Evolutionary conservation across 2,888 invertebrate species (phyloP), one percentile per base, ranked within the genome.

Genomic region (Caenorhabditis zanzibari): DNA sequence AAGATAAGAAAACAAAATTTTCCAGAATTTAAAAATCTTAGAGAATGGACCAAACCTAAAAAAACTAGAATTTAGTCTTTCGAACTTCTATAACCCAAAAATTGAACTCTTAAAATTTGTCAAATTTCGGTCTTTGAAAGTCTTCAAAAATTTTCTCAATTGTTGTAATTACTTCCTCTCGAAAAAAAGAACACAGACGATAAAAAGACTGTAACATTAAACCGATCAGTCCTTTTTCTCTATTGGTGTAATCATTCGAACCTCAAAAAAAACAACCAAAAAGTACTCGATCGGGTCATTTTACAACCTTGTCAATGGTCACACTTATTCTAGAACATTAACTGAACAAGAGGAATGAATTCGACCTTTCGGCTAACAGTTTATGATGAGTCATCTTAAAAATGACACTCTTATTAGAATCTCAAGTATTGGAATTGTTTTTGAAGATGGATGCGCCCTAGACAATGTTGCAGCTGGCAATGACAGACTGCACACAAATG

Each of bases 171-270:
- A 47, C 47, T n/a, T 47, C 47, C 19, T 9, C 24, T 26, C 3
- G 14, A 54, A 2, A 54, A 54, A 54, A 22, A 41, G 38, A 41
- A 61, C 28, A 24, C 19, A 19, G 49, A 19, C 49, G 28, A 16
- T 2, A 28, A 41, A 61, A 24, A 61, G 19, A 38, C 6, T 41
- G 41, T 61, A 61, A 59, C n/a, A 59, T n/a, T 38, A 32, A 59
- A 59, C 16, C 38, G 38, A 61, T 38, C 24, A 35, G 19, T 24
- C 9, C 3, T 24, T 38, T 12, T 26, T 12, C n/a, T 59, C 58
- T 72, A 32, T 49, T 32, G 14, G 71, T 72, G 71, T 61, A 73
- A 63, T 73, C 63, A 73, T 24, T 24, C 54, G 16, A 49, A 61
- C 49, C 47, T 35, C 10, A 12, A 38, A 63, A 61, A 61, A 52